phyloP scores from a whole-genome alignment of 2,888 invertebrate species.

The Ommatoiulus sabulosus region DNA sequence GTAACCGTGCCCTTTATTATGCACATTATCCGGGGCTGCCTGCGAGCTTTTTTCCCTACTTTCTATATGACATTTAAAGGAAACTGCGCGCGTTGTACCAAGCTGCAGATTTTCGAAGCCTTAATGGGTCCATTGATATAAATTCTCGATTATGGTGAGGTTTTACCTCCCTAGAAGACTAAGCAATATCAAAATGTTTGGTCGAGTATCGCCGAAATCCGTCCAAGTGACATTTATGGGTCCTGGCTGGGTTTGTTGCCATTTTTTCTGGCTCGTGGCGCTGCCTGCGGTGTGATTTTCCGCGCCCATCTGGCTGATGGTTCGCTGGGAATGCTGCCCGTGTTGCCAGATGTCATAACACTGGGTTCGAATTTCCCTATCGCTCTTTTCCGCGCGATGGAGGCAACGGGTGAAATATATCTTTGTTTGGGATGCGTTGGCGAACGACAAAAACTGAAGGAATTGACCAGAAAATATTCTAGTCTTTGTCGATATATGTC shows the following conservation, averaged over 20 bases:
- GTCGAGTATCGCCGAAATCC: not conserved
- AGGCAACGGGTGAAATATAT: too few species aligned
- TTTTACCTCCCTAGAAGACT: not conserved
- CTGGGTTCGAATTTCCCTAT: too few species aligned
- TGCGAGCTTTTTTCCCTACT: not conserved
- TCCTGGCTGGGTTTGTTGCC: not conserved
- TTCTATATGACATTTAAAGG: not conserved
- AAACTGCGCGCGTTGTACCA: not conserved
- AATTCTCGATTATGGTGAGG: not conserved
- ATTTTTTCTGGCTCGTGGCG: not conserved
- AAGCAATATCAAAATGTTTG: not conserved
- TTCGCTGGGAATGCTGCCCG: too few species aligned
- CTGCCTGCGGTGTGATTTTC: too few species aligned
- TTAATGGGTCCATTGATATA: not conserved
- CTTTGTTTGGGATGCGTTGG: too few species aligned
- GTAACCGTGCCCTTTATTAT: conserved; percentile 28
- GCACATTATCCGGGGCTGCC: not conserved
- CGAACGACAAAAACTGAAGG: too few species aligned
- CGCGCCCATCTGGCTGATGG: too few species aligned
- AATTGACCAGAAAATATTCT: too few species aligned
- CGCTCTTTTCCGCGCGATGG: too few species aligned
- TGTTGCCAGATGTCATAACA: too few species aligned
- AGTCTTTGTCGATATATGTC: too few species aligned
- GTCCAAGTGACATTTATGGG: not conserved
- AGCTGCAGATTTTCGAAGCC: not conserved